Conservation (phyloP, 1,140 invertebrate genomes). For the Ephestia elutella region DNA sequence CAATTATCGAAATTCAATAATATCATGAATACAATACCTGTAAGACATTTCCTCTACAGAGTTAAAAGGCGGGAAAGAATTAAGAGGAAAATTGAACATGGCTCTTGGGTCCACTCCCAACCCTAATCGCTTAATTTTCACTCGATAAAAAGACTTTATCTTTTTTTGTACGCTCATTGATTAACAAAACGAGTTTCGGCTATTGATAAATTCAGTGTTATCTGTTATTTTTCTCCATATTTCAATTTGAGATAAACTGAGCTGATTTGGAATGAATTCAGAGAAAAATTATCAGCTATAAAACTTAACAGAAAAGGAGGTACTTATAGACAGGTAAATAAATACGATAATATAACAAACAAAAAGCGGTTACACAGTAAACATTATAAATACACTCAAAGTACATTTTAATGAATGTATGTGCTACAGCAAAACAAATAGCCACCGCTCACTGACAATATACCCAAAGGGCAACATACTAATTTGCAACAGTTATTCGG, state of each 20-base stretch:
- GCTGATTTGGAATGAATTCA: not conserved
- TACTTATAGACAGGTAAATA: too few species aligned
- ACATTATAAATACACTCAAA: too few species aligned
- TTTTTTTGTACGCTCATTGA: not conserved
- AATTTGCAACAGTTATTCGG: too few species aligned
- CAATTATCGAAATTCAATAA: not conserved
- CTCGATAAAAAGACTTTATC: not conserved
- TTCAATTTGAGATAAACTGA: too few species aligned
- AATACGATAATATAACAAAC: too few species aligned
- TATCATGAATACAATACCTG: not conserved
- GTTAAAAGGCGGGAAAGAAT: not conserved
- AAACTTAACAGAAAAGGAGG: too few species aligned
- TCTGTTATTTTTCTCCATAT: not conserved
- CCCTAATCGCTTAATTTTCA: slow-evolving; percentile 8
- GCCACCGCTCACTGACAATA: too few species aligned
- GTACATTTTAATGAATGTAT: too few species aligned
- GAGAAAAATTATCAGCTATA: not conserved
- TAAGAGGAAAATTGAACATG: slow-evolving; percentile 8
- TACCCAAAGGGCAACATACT: too few species aligned
- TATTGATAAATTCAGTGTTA: not conserved
- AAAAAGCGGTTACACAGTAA: too few species aligned
- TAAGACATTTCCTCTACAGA: not conserved
- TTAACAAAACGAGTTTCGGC: not conserved
- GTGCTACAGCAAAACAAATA: too few species aligned
- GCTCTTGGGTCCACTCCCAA: slow-evolving; percentile 7